Percentiles rank a stretch among this genome's conserved stretches.
Conservation (phyloP, 2,888 invertebrate species). For the Melipona beecheii region DNA sequence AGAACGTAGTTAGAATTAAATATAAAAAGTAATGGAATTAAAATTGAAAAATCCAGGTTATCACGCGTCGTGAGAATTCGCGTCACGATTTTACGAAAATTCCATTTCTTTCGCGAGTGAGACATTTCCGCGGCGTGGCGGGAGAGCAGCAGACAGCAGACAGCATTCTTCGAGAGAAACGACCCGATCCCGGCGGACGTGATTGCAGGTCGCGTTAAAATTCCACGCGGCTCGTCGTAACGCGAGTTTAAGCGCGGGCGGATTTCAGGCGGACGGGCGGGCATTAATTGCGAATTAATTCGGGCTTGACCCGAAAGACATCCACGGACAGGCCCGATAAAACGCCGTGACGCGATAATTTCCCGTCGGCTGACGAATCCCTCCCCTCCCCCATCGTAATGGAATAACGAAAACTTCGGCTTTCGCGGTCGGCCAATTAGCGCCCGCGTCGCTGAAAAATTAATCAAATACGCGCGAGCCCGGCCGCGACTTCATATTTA, state of each 20-base stretch:
- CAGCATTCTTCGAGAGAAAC: constrained; percentile 15
- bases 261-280: constrained; percentile 29
- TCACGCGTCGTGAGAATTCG: neutral
- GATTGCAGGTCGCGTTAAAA: constrained; percentile 18
- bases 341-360: constrained; percentile 36
- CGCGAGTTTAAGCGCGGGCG: constrained; percentile 36
- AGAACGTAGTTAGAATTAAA: no score
- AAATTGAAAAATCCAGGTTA: neutral
- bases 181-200: neutral
- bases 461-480: constrained; percentile 39
- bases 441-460: constrained; percentile 46
- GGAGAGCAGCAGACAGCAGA: neutral
- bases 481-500: constrained; percentile 17
- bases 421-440: constrained; percentile 37
- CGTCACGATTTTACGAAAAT: neutral
- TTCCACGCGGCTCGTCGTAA: constrained; percentile 30
- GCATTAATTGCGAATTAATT: constrained; percentile 52
- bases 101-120: constrained; percentile 2
- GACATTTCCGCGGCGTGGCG: neutral
- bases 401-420: constrained; percentile 50
- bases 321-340: constrained; percentile 34
- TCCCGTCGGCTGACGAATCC: constrained; percentile 39
- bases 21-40: neutral
- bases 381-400: neutral
- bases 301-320: constrained; percentile 45